Conservation (phyloP, 2,888 invertebrate genomes). For the Hyppa rectilinea region DNA sequence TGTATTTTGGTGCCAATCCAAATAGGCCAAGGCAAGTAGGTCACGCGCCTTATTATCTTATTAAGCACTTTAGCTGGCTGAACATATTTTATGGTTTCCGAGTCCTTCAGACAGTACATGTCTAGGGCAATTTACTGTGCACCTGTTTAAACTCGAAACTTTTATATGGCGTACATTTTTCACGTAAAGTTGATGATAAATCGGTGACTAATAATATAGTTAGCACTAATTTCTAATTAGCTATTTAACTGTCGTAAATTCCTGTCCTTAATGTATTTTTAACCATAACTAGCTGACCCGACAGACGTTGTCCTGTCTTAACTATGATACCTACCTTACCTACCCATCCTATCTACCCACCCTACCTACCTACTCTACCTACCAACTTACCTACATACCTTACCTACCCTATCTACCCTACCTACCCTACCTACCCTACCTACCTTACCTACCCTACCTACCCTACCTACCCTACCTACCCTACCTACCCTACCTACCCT, state of each 20-base stretch:
- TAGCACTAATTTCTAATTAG: constrained; percentile 7
- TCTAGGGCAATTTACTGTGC: neutral
- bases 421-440: no score
- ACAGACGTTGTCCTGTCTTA: no score
- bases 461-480: no score
- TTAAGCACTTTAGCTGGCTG: neutral
- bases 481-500: no score
- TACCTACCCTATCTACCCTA: no score
- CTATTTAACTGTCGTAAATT: neutral
- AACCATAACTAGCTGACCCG: no score
- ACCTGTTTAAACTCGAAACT: neutral
- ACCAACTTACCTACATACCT: no score
- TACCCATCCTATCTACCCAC: no score
- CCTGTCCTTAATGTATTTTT: constrained; percentile 8
- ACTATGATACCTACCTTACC: no score
- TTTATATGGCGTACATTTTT: neutral
- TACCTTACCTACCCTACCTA: no score
- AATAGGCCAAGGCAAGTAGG: constrained; percentile 30
- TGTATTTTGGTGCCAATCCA: constrained; percentile 18
- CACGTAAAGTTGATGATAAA: neutral
- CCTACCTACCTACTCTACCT: no score
- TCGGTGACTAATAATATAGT: constrained; percentile 10
- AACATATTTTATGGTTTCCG: constrained; percentile 1
- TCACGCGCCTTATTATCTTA: constrained; percentile 14
- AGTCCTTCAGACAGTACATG: neutral